Percentiles rank a stretch among this genome's conserved stretches.
Evolutionary conservation across 2,797 vertebrate species (phyloP).

Genomic region (Girardinus metallicus): DNA sequence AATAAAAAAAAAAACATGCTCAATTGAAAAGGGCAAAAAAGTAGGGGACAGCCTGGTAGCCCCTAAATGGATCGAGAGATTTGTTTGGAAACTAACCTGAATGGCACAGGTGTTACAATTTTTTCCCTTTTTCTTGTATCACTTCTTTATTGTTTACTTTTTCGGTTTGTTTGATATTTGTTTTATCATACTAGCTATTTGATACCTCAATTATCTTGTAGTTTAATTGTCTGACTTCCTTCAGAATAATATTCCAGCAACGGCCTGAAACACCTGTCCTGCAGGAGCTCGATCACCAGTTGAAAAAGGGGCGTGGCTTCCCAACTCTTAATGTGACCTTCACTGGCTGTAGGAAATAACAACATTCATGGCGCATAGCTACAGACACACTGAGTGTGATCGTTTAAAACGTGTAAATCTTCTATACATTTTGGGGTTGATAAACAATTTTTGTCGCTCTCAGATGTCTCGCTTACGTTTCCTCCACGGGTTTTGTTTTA

Average conservation of each 20-base stretch:
- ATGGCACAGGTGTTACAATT: conserved; percentile 22
- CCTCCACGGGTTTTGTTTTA: background rate
- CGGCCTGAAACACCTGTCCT: background rate
- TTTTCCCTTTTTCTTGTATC: fast-evolving
- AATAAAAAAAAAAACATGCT: background rate
- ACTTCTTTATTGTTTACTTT: background rate
- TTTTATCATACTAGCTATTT: too few species aligned
- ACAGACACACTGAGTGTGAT: background rate
- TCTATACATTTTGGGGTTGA: background rate
- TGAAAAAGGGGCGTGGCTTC: conserved; percentile 69
- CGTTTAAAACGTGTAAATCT: background rate
- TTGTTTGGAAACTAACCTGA: background rate
- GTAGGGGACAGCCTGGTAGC: background rate
- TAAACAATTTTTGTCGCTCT: background rate
- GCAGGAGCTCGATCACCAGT: background rate
- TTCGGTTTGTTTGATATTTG: background rate
- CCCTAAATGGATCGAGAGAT: background rate
- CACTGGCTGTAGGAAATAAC: conserved; percentile 22
- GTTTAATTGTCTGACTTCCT: background rate
- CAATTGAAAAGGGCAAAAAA: background rate
- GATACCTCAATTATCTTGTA: background rate
- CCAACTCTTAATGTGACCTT: conserved; percentile 39
- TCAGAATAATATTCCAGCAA: background rate
- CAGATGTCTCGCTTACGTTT: background rate
- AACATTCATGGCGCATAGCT: fast-evolving